Base-by-base conservation (phyloP, 1,140 invertebrate genomes). In the Drosophila sechellia region DNA sequence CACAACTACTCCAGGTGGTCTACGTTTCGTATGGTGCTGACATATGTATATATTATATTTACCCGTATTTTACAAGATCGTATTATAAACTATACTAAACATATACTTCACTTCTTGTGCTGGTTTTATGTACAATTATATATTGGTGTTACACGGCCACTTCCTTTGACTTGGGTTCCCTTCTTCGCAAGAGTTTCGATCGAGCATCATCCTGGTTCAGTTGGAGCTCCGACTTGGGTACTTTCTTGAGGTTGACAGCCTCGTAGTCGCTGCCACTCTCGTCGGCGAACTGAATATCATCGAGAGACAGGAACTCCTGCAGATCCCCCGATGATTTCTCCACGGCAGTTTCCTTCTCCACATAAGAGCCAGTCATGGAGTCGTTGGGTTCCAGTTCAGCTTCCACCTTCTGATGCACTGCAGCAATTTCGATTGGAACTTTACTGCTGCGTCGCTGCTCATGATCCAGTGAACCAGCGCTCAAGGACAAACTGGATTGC, bases 261-360 rank as follows among this genome's bases (percentile, higher is more conserved):
- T 87, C 84, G 22, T 87, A 89, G 25, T 87, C 84, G 31, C 90
- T 91, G 57, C 89, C 90, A 60, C 87, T 91, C 17, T 94, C 93
- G 68, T 94, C 93, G n/a, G 93, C 93, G 73, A 93, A 94, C 63
- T 93, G 93, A 12, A 94, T 93, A 49, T 94, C 93, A 42, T 93
- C 93, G 40, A 93, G 74, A 31, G 81, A 79, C 13, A 93, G 85
- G 64, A 87, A 92, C 17, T 93, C 90, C 34, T 92, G 74, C 40
- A 91, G 53, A 71, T 85, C 80, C 20, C 68, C 81, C 1, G 93
- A 89, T 0, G 91, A 91, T 59, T 86, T 94, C 48, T 93, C 93
- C 25, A 93, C 90, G 43, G 91, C 87, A 1, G 93, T 93, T 64
- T 94, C 93, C 72, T 93, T 94, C 40, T 94, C 93, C 17, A 92